These are phyloP conservation scores for Pandemis heparana DNA, from an alignment of 2,888 invertebrate species.

Conservation along the genomic window DNA sequence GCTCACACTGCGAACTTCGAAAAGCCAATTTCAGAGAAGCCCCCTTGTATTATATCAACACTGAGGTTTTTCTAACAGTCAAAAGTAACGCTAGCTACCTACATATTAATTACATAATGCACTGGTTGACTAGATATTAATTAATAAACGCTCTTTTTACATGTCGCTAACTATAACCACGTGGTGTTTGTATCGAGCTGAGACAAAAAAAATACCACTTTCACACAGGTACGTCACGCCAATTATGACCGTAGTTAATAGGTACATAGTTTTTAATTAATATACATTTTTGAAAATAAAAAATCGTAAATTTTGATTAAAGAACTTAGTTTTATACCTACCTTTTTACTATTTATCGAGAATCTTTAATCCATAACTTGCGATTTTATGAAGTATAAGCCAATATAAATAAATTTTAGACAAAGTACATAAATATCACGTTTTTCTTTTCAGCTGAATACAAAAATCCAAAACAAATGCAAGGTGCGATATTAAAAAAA, in stretches of 20 bases:
- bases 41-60: no score
- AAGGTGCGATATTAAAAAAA: constrained; percentile 41
- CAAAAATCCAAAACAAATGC: constrained; percentile 44
- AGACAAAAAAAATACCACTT: not conserved
- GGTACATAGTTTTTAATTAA: not conserved
- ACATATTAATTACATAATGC: not conserved
- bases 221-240: not conserved
- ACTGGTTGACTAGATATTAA: not conserved
- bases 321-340: not conserved
- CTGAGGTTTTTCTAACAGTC: no score
- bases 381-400: constrained; percentile 20
- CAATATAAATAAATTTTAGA: constrained; percentile 20
- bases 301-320: constrained; percentile 27
- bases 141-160: not conserved
- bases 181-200: constrained; percentile 60
- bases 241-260: not conserved
- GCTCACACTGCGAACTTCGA: no score
- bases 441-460: constrained; percentile 45
- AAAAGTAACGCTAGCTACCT: no score
- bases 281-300: constrained; percentile 10
- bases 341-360: not conserved
- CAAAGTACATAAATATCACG: constrained; percentile 12
- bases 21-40: no score
- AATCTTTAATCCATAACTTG: constrained; percentile 16
- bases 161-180: constrained; percentile 37